Evolutionary conservation across 2,113 vertebrate species (phyloP), one percentile per base, ranked within the genome.

Genomic region (Corvus cornix): DNA sequence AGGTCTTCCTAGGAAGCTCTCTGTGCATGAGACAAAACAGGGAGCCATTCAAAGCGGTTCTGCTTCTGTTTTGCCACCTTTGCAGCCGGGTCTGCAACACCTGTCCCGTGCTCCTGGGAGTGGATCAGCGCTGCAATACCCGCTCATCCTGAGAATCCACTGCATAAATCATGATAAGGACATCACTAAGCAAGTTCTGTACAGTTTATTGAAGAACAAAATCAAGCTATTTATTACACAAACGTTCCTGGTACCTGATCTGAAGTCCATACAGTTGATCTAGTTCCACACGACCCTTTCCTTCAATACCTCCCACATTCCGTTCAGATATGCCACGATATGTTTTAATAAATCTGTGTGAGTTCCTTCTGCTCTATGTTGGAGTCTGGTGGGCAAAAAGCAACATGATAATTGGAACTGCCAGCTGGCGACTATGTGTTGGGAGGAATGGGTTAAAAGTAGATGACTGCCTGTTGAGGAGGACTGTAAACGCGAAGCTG

Each of bases 1-100:
- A 96, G 62, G 56, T 96, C 90, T 79, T 95, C 96, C 95, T 95
- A 93, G 95, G 95, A 97, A 95, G 93, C 92, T 87, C 92, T 92
- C 92, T 97, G 97, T 98, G 94, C 30, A 56, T 94, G 37, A 64
- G 67, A 96, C 64, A 37, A 27, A 74, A 24, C 13, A 5, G 24
- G 52, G 31, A 89, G 49, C 44, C 7, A 2, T 51, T 62, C 51
- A 53, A 13, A 39, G 64, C 35, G 24, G 18, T 21, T 27, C 56
- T 18, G 23, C 39, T 41, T 37, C 26, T 70, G 52, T 11, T 27
- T 17, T 28, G 58, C 52, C 43, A 8, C 31, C 44, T 23, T 39
- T 30, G 63, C 76, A 48, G 58, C n/a, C 11, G 0, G 5, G 22
- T 39, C 9, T 56, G 21, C 39, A 27, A 6, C n/a, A 3, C 13